These are phyloP conservation scores for Anas flavirostris DNA, from an alignment of 2,797 vertebrate genomes.

Conservation along the genomic window DNA sequence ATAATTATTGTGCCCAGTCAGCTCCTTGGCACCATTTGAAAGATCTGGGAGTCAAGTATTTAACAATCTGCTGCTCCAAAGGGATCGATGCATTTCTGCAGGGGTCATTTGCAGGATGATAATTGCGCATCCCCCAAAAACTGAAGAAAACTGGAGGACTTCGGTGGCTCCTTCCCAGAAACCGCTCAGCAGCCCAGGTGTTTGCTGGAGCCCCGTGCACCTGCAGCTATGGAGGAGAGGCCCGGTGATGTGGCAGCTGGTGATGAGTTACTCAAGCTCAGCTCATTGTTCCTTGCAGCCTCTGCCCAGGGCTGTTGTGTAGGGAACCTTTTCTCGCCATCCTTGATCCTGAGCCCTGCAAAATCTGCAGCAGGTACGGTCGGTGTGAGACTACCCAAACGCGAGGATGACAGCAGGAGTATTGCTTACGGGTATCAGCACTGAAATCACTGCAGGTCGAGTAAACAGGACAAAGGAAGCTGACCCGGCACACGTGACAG, in stretches of 20 bases:
- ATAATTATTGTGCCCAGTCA: constrained; percentile 33
- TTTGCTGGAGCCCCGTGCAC: neutral
- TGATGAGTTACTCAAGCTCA: neutral
- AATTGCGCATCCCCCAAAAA: constrained; percentile 57
- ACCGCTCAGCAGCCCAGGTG: rapidly evolving
- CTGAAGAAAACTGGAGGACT: constrained; percentile 39
- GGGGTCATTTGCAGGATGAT: constrained; percentile 74
- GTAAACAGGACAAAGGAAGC: constrained; percentile 11
- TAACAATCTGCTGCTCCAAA: constrained; percentile 69
- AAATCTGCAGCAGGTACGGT: rapidly evolving
- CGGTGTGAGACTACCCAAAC: neutral
- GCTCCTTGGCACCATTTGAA: constrained; percentile 66
- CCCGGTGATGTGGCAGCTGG: neutral
- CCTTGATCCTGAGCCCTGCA: neutral
- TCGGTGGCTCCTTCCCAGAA: constrained; percentile 67
- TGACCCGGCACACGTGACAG: rapidly evolving
- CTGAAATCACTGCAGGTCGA: neutral
- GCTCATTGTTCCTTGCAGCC: neutral
- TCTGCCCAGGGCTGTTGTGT: neutral
- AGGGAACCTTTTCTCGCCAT: neutral
- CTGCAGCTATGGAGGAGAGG: neutral
- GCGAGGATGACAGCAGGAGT: neutral
- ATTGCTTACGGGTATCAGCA: neutral
- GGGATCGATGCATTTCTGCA: constrained; percentile 71
- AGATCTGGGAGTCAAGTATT: constrained; percentile 56